These are phyloP conservation scores for Solea solea DNA, from an alignment of 2,113 vertebrate genomes.

Conservation along the genomic window DNA sequence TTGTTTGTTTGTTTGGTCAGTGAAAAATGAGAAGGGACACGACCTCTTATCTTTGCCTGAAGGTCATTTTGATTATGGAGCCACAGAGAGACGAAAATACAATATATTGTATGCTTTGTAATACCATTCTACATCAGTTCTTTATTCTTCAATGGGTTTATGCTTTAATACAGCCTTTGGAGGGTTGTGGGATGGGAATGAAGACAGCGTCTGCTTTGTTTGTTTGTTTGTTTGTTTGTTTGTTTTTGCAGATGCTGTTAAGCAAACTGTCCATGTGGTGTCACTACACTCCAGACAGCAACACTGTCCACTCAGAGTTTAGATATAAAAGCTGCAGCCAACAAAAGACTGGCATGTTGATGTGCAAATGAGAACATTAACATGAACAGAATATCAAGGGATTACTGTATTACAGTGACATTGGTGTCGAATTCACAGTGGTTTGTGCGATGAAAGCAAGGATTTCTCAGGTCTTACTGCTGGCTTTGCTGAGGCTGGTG, in stretches of 20 bases:
- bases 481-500: conserved; percentile 58
- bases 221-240: too few species aligned
- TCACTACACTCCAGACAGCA: conserved; percentile 37
- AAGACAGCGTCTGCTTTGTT: too few species aligned
- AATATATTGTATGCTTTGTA: neutral
- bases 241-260: conserved; percentile 11
- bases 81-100: neutral
- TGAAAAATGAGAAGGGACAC: neutral
- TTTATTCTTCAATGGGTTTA: too few species aligned
- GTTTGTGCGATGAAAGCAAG: conserved; percentile 18
- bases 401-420: conserved; percentile 38
- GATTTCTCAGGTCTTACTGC: conserved; percentile 61
- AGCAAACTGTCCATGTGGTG: conserved; percentile 54
- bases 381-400: conserved; percentile 53
- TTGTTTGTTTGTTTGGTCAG: neutral
- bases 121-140: too few species aligned
- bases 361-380: conserved; percentile 53
- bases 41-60: conserved; percentile 25
- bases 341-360: conserved; percentile 41
- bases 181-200: too few species aligned
- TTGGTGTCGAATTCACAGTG: conserved; percentile 36
- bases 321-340: conserved; percentile 23
- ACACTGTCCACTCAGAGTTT: neutral
- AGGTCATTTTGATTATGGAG: conserved; percentile 17
- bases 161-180: too few species aligned